Percentiles rank a stretch among this genome's conserved stretches.
Evolutionary conservation across 2,888 invertebrate genomes (phyloP).

Genomic region (Agrochola macilenta): DNA sequence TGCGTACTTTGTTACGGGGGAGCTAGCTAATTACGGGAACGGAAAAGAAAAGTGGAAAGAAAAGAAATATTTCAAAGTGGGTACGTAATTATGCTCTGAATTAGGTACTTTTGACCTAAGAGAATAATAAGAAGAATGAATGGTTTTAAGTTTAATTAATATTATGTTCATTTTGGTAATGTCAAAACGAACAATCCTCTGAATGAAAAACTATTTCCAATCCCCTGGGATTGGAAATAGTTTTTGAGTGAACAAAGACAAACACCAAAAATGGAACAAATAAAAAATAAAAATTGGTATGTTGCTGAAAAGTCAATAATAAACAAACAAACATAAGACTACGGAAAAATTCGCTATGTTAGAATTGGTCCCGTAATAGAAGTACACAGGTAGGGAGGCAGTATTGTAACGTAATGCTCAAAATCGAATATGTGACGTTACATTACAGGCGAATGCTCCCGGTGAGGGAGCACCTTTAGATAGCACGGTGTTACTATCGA

Average conservation of each 20-base stretch:
- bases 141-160: constrained; percentile 45
- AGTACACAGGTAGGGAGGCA: too few relatives aligned
- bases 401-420: too few relatives aligned
- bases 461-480: too few relatives aligned
- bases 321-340: not conserved
- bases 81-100: constrained; percentile 73
- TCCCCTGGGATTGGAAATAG: not conserved
- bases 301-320: not conserved
- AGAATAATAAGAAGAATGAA: constrained; percentile 62
- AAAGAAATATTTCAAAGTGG: constrained; percentile 75
- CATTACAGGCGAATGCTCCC: too few relatives aligned
- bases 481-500: too few relatives aligned
- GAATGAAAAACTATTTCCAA: not conserved
- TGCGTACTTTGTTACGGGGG: constrained; percentile 54
- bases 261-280: not conserved
- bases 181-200: not conserved
- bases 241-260: constrained; percentile 1
- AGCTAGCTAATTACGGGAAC: constrained; percentile 68
- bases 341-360: not conserved
- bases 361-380: not conserved
- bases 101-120: constrained; percentile 67
- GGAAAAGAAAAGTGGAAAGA: constrained; percentile 73
- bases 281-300: not conserved
- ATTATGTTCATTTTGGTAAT: constrained; percentile 21
- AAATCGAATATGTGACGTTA: too few relatives aligned